A percentile compares a stretch with the other conserved stretches of the same genome.
These are phyloP conservation scores for Monopterus albus DNA, from an alignment of 2,113 vertebrate species.

Conservation along the genomic window DNA sequence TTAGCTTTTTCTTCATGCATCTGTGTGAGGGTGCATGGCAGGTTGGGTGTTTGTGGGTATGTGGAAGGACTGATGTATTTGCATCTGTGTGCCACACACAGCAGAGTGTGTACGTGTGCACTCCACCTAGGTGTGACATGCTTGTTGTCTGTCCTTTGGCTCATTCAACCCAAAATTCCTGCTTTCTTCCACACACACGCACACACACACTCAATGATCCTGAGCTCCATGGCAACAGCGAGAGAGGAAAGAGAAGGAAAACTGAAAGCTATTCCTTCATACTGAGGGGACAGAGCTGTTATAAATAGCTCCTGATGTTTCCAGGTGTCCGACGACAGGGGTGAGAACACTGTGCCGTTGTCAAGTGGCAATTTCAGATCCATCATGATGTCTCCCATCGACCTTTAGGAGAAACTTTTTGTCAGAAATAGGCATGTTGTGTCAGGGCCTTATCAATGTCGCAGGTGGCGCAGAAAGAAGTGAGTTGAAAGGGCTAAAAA, in stretches of 20 bases:
- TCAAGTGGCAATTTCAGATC: slow-evolving; percentile 35
- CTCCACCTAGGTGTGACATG: slow-evolving; percentile 31
- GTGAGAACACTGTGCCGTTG: slow-evolving; percentile 44
- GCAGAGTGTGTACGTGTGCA: background rate
- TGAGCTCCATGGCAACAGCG: slow-evolving; percentile 80
- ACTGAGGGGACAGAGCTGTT: slow-evolving; percentile 57
- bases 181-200: slow-evolving; percentile 49
- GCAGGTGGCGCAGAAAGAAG: slow-evolving; percentile 30
- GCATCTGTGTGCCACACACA: background rate
- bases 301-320: slow-evolving; percentile 80
- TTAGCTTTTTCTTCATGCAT: slow-evolving; percentile 10
- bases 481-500: slow-evolving; percentile 20
- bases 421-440: slow-evolving; percentile 41
- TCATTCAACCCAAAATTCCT: slow-evolving; percentile 46
- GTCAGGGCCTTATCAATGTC: slow-evolving; percentile 14
- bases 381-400: too few relatives aligned
- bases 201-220: slow-evolving; percentile 67
- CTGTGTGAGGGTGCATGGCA: slow-evolving; percentile 17
- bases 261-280: slow-evolving; percentile 64
- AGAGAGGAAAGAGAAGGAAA: slow-evolving; percentile 16
- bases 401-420: slow-evolving; percentile 27
- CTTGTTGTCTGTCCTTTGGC: slow-evolving; percentile 41
- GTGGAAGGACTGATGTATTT: slow-evolving; percentile 1
- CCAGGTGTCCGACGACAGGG: slow-evolving; percentile 37
- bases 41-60: slow-evolving; percentile 12